Percentiles rank a stretch among this genome's conserved stretches.
These are phyloP conservation scores for Urocitellus parryii DNA, from an alignment of 2,113 vertebrate species.

Conservation along the genomic window DNA sequence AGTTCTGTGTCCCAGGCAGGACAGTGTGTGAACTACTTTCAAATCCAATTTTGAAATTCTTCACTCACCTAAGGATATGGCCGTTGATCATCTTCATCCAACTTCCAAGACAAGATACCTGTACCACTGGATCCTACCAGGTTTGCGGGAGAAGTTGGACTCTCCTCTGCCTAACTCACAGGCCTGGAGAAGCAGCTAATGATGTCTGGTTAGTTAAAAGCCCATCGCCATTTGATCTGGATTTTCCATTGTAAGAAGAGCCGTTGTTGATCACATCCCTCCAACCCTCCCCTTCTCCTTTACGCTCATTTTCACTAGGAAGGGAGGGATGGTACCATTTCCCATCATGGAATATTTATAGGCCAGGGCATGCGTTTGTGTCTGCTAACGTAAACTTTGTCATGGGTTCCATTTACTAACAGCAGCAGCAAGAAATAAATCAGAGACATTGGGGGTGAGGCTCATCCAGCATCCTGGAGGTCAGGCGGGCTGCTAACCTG, in stretches of 20 bases:
- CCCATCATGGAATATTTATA: constrained; percentile 74
- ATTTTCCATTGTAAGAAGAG: constrained; percentile 61
- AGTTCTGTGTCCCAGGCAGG: constrained; percentile 71
- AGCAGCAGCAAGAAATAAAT: constrained; percentile 72
- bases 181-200: constrained; percentile 1
- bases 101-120: constrained; percentile 80
- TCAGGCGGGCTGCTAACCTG: constrained; percentile 61
- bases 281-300: neutral
- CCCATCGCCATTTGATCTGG: neutral
- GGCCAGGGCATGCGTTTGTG: constrained; percentile 74
- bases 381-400: constrained; percentile 77
- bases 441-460: constrained; percentile 68
- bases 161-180: neutral
- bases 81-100: constrained; percentile 58
- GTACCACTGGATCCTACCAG: constrained; percentile 76
- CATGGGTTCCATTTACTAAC: constrained; percentile 79
- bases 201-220: neutral
- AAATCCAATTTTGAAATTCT: constrained; percentile 65
- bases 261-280: neutral
- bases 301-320: constrained; percentile 73
- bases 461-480: neutral
- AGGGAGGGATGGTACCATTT: constrained; percentile 73
- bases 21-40: constrained; percentile 79
- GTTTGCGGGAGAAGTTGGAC: constrained; percentile 42
- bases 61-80: constrained; percentile 76